Evolutionary conservation across 1,140 invertebrate species (phyloP), one percentile per base, ranked within the genome.

Genomic region (Halictus rubicundus): DNA sequence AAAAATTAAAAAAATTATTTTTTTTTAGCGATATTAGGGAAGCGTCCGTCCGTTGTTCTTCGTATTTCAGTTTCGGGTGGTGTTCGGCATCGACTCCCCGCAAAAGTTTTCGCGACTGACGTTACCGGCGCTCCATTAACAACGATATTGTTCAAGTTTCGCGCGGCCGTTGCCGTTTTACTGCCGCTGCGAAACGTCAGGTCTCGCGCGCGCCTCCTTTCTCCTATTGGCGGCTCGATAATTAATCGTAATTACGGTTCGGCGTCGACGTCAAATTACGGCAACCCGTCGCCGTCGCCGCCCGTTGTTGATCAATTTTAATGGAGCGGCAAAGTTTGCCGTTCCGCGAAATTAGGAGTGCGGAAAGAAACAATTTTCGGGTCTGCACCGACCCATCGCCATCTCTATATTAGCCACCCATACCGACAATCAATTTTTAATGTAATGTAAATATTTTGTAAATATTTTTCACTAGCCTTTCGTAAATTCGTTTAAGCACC

Each of bases 201-300:
- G 19, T 23, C 54, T n/a, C 54, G 25, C 27, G 4, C 37, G 21
- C 46, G 39, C 64, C 64, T 72, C 59, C 57, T 39, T 63, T 63
- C 57, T 61, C 49, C 54, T 57, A 46, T 27, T 19, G 37, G 39
- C 42, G 57, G 19, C 10, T 23, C 23, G 68, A 39, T 71, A 78
- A 71, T 71, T 78, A 78, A 72, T 74, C 54, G 64, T 42, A 79
- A 79, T 73, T 60, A 59, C 63, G 23, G 7, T 39, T 7, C 68
- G 23, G 16, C 0, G 46, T 63, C 39, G 68, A 57, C 37, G 49
- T 25, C 32, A 59, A 32, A 52, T 42, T 42, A 12, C 63, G 23
- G 49, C 49, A 52, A 54, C 49, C 49, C 27, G 10, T 9, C 16
- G 23, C 19, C 59, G 8, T 25, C 25, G 12, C 32, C 16, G 9